phyloP scores from a whole-genome alignment of 2,888 invertebrate genomes.

The Agrotis puta region DNA sequence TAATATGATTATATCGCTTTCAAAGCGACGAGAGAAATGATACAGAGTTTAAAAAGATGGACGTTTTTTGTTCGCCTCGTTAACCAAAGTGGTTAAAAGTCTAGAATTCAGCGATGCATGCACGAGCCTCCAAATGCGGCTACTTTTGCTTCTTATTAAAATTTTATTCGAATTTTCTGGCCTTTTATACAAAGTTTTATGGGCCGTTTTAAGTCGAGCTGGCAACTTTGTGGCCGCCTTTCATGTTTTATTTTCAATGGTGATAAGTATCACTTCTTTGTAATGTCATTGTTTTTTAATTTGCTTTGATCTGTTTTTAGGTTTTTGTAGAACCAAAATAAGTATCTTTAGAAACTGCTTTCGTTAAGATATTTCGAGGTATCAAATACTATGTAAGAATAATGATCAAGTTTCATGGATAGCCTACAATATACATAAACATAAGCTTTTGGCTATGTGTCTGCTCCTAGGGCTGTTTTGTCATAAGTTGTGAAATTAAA shows the following conservation, averaged over 20 bases:
- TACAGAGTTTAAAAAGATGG: constrained; percentile 45
- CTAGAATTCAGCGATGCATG: constrained; percentile 57
- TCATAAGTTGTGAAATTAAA: too few species aligned
- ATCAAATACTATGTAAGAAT: constrained; percentile 3
- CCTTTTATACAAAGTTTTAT: constrained; percentile 44
- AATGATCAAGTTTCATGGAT: neutral
- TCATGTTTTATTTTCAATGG: constrained; percentile 36
- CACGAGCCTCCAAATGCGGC: constrained; percentile 54
- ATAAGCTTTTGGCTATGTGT: too few species aligned
- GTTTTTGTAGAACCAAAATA: constrained; percentile 11
- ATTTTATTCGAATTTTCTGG: constrained; percentile 49
- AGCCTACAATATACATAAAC: neutral
- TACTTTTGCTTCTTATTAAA: constrained; percentile 57
- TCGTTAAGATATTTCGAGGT: neutral
- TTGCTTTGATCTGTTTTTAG: constrained; percentile 11
- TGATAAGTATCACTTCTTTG: constrained; percentile 44
- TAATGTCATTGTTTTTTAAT: constrained; percentile 35
- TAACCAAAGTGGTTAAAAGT: constrained; percentile 57
- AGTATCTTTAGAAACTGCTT: neutral
- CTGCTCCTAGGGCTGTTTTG: too few species aligned
- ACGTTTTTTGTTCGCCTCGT: constrained; percentile 53
- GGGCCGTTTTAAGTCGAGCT: constrained; percentile 33
- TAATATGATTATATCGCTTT: constrained; percentile 28
- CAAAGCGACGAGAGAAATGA: constrained; percentile 45
- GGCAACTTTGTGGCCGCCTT: constrained; percentile 38